Base-by-base conservation (phyloP, 2,113 vertebrate genomes). In the Eretmochelys imbricata region DNA sequence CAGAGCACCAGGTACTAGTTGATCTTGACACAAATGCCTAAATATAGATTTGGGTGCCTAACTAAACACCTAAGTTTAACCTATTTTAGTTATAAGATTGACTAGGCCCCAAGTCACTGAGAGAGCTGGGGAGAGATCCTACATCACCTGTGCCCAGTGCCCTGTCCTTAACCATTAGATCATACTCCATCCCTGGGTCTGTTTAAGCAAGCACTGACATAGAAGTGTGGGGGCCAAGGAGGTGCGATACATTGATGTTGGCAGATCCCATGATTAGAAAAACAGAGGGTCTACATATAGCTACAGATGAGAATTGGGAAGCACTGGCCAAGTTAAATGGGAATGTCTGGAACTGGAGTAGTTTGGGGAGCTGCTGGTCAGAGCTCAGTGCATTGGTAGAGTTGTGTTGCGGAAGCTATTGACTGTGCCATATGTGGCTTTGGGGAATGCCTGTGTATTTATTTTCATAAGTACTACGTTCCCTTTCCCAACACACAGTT, bases 291-390 rank as follows among this genome's bases (percentile, higher is more conserved):
- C 85, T 89, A 69, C 46, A 51, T 86, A 8, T 93, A 84, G 72
- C 92, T 95, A 54, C 78, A 93, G 87, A 59, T 89, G 87, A 94
- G 89, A 90, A 92, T 57, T 79, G 83, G 93, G 75, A 13, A 78
- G 83, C 91, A 84, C 83, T 94, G 25, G 83, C 87, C 92, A 91
- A 95, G 83, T 92, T 72, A 88, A 88, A 90, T 72, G 91, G 94
- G 91, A 83, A 29, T 89, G 50, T 10, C 50, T 65, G 90, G 12
- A n/a, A 50, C 46, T 57, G 75, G 75, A 54, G 80, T 24, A 12
- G 19, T 11, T 0, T 14, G 81, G 69, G 75, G 81, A 93, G 25
- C 46, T 29, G 46, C 0, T 1, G 82, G 54, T 50, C 88, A 88
- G 62, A 24, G 53, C 72, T 10, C 12, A 3, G 38, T 53, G 78